Base-by-base conservation (phyloP, 2,888 invertebrate genomes). In the Trichacis sp. region DNA sequence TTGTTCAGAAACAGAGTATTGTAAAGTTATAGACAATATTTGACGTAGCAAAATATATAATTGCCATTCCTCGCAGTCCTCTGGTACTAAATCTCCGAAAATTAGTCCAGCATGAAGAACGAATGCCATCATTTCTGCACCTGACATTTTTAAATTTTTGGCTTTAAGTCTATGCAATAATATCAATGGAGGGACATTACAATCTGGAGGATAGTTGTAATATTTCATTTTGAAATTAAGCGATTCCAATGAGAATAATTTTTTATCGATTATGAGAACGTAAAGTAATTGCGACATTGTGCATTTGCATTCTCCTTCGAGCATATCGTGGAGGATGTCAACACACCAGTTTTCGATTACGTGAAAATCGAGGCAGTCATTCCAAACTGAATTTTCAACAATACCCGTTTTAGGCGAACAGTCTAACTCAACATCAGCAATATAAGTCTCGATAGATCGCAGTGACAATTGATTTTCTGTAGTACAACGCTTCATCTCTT, bases 151-250 rank as follows among this genome's bases (percentile, higher is more conserved):
- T 24, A 71, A 62, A 54, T 70, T 67, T 54, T 55, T 58, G 1
- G 2, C 14, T 38, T 57, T 51, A 6, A 61, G 4, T 24, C 17
- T 50, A 56, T 33, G 29, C 15, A 11, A 43, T 62, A 67, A 24
- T 63, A 73, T 64, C 33, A 67, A 14, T 19, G 52, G 55, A 54
- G 72, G 57, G 68, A 60, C 15, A 61, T 65, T 60, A 68, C 69
- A 56, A 18, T 40, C 15, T 18, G 12, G 14, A 46, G 59, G 60
- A 29, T 53, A 60, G 2, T 1, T 6, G 43, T 42, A 30, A 53
- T 52, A 46, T 48, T 60, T 47, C n/a, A 60, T 47, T 53, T 60
- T 60, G 5, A 6, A 30, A 15, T 48, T 48, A 9, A 48, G 15
- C 9, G n/a, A 9, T 15, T 45, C 45, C 3, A 52, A n/a, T 15